Conservation (phyloP, 2,888 invertebrate species). For the Volucella inanis region DNA sequence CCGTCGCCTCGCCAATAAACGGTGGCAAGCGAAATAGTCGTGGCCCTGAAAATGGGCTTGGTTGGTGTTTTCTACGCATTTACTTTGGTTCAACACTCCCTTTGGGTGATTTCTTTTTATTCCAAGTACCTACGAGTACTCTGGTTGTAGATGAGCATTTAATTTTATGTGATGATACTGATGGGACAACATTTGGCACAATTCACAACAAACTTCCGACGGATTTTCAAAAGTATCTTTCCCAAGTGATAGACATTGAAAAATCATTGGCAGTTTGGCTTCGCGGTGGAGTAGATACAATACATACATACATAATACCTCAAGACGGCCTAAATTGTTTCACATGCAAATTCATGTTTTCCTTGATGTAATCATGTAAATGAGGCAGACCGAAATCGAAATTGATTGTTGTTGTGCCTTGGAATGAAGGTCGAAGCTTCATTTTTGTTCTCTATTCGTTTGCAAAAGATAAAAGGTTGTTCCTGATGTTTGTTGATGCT, state of each 20-base stretch:
- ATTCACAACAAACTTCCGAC: slow-evolving; percentile 41
- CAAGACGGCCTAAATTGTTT: slow-evolving; percentile 54
- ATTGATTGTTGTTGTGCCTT: background rate
- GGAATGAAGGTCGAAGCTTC: slow-evolving; percentile 29
- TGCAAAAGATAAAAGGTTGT: background rate
- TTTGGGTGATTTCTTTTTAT: slow-evolving; percentile 21
- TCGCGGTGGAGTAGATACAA: too few relatives aligned
- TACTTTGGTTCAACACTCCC: slow-evolving; percentile 32
- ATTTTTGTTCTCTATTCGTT: background rate
- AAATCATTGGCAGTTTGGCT: slow-evolving; percentile 28
- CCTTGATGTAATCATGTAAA: slow-evolving; percentile 63
- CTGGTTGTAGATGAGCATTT: background rate
- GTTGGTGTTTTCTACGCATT: slow-evolving; percentile 46
- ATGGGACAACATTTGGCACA: slow-evolving; percentile 17
- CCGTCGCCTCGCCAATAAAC: slow-evolving; percentile 55
- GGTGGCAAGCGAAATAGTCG: slow-evolving; percentile 69
- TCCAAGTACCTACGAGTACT: slow-evolving; percentile 42
- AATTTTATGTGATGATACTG: background rate
- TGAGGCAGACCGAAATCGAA: slow-evolving; percentile 55
- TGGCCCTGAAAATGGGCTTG: slow-evolving; percentile 73
- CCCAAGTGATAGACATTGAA: slow-evolving; percentile 30
- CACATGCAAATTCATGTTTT: slow-evolving; percentile 59
- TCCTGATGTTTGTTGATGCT: background rate
- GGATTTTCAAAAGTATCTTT: slow-evolving; percentile 27
- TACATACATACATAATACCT: slow-evolving; percentile 20